phyloP scores from a whole-genome alignment of 2,797 vertebrate species.

The Myotis daubentonii region DNA sequence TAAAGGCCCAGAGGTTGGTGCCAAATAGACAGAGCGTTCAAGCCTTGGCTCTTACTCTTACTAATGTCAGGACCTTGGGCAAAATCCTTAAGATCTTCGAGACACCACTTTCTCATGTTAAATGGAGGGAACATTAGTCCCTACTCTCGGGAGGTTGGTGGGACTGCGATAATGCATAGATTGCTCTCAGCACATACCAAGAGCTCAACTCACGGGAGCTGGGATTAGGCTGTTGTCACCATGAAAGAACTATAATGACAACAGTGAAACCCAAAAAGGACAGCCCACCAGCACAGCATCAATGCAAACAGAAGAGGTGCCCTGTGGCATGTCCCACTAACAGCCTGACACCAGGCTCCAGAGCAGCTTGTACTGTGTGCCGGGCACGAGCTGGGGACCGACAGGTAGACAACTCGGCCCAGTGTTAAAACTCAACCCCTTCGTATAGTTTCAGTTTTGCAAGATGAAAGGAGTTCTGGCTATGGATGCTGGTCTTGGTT shows the following conservation, averaged over 20 bases:
- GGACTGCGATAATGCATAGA: neutral
- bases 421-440: too few species aligned
- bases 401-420: rapidly evolving
- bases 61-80: too few species aligned
- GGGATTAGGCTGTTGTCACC: neutral
- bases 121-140: neutral
- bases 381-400: neutral
- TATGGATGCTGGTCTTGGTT: neutral
- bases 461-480: neutral
- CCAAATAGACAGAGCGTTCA: neutral
- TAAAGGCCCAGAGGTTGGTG: neutral
- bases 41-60: neutral
- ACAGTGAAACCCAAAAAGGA: neutral
- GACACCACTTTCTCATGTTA: neutral
- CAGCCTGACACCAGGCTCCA: rapidly evolving
- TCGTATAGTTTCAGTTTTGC: neutral
- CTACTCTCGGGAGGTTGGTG: neutral
- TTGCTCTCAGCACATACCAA: neutral
- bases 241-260: rapidly evolving
- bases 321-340: neutral
- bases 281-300: neutral
- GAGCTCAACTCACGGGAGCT: neutral
- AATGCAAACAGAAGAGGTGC: neutral
- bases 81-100: rapidly evolving
- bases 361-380: neutral